Conservation (phyloP, 2,113 vertebrate species). For the Rhinoptilus africanus region DNA sequence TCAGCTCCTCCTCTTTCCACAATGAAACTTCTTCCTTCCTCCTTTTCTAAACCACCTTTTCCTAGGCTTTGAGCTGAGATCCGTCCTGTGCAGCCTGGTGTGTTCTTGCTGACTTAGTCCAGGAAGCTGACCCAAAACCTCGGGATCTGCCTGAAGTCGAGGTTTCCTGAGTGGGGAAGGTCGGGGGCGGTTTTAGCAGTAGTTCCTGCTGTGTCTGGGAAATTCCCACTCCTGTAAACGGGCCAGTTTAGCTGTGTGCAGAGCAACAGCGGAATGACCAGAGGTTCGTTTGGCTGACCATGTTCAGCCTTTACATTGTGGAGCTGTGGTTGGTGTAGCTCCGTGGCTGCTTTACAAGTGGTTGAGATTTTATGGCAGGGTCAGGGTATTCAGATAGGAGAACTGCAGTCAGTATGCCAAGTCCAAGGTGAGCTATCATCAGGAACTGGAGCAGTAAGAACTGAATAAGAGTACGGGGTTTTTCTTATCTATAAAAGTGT, state of each 20-base stretch:
- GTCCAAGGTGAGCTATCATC: background rate
- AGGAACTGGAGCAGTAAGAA: background rate
- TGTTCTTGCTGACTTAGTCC: background rate
- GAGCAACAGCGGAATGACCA: background rate
- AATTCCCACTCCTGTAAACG: background rate
- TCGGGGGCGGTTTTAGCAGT: background rate
- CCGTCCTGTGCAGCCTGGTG: background rate
- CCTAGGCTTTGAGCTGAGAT: background rate
- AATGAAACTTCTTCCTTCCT: conserved; percentile 48
- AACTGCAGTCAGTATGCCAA: background rate
- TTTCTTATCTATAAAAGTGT: background rate
- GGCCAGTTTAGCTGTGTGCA: background rate
- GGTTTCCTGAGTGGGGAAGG: background rate
- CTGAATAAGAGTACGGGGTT: background rate
- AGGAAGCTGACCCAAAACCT: background rate
- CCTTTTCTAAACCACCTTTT: conserved; percentile 29
- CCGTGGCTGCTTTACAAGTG: background rate
- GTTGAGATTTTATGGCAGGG: background rate
- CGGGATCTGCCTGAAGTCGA: background rate
- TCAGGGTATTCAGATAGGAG: background rate
- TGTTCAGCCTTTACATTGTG: background rate
- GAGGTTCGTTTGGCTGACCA: background rate
- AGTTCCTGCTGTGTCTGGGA: background rate
- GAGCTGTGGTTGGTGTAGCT: background rate
- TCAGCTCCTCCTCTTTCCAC: conserved; percentile 10